A percentile compares a stretch with the other conserved stretches of the same genome.
These are phyloP conservation scores for Oscheius sp. DNA, from an alignment of 2,888 invertebrate genomes.

Conservation along the genomic window DNA sequence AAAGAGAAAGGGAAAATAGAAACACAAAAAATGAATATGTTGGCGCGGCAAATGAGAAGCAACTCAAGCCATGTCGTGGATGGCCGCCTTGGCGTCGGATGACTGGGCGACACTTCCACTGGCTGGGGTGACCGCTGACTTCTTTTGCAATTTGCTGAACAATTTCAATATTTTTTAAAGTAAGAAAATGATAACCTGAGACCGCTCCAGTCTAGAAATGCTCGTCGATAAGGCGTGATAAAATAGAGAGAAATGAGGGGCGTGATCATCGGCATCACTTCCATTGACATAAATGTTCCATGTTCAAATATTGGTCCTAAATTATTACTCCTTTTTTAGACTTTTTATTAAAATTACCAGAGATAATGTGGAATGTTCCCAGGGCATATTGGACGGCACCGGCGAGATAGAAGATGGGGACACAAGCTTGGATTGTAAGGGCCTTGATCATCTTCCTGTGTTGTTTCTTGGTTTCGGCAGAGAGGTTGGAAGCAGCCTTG, in stretches of 20 bases:
- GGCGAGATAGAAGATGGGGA: conserved; percentile 47
- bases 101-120: background rate
- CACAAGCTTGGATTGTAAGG: conserved; percentile 46
- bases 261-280: conserved; percentile 46
- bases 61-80: conserved; percentile 16
- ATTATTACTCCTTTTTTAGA: background rate
- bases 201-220: background rate
- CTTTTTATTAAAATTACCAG: background rate
- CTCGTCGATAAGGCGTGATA: conserved; percentile 41
- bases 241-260: conserved; percentile 46
- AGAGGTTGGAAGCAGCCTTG: conserved; percentile 39
- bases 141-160: background rate
- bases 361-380: conserved; percentile 45
- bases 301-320: conserved; percentile 46
- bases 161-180: background rate
- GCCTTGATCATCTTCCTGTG: conserved; percentile 42
- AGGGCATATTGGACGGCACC: conserved; percentile 45
- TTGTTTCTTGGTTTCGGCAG: conserved; percentile 39
- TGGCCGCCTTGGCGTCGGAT: background rate
- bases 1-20: background rate
- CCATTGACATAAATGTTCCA: conserved; percentile 48
- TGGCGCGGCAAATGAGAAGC: background rate
- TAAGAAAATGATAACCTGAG: background rate
- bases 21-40: too few species aligned
- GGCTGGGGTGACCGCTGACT: background rate